phyloP scores from a whole-genome alignment of 64 coral and sea anemone genomes.

The Cladopsammia gracilis region DNA sequence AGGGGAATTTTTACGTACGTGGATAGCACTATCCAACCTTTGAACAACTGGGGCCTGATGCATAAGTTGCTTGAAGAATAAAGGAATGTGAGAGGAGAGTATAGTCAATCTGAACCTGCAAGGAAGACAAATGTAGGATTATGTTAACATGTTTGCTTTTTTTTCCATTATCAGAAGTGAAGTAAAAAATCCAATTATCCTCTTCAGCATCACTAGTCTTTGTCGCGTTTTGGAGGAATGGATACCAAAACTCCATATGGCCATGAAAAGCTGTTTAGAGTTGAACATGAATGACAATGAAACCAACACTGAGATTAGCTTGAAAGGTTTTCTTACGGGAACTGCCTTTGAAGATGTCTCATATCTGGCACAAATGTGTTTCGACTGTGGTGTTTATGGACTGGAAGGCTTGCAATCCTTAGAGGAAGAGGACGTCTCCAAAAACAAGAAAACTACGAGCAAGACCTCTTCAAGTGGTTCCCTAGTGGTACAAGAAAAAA shows the following conservation, averaged over 20 bases:
- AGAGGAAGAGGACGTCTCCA: background rate
- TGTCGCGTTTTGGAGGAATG: constrained; percentile 31
- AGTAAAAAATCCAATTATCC: constrained; percentile 16
- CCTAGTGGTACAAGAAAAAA: background rate
- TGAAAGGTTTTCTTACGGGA: constrained; percentile 1
- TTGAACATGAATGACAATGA: background rate
- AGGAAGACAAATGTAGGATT: no score
- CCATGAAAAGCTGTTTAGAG: constrained; percentile 24
- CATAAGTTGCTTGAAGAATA: no score
- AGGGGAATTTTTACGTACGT: no score
- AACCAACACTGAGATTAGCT: background rate
- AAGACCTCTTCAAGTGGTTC: background rate
- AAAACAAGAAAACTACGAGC: background rate
- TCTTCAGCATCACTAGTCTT: constrained; percentile 40
- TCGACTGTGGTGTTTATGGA: constrained; percentile 68
- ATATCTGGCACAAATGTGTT: constrained; percentile 63
- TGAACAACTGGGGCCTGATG: no score
- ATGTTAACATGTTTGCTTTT: background rate
- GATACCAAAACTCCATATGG: constrained; percentile 39
- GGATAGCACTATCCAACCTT: no score
- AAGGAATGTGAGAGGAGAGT: no score
- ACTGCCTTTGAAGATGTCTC: constrained; percentile 23
- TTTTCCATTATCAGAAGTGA: constrained; percentile 37
- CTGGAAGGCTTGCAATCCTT: constrained; percentile 8
- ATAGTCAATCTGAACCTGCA: no score